Evolutionary conservation across 2,113 vertebrate genomes (phyloP).

Genomic region (Chitala chitala): DNA sequence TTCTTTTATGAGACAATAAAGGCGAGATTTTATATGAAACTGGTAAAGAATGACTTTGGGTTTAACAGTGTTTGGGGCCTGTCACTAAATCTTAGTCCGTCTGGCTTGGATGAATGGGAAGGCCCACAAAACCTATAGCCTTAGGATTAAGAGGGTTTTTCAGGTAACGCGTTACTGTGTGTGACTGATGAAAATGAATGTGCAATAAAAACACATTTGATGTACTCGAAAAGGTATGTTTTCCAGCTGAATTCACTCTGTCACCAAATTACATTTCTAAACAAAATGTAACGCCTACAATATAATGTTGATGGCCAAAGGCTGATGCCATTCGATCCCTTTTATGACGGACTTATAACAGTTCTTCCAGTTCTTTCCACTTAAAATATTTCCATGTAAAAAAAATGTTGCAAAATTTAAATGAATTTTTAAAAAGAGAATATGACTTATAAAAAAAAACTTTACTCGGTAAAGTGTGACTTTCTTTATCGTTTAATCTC

Average conservation of each 20-base stretch:
- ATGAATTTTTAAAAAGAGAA: not conserved
- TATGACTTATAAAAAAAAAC: too few relatives aligned
- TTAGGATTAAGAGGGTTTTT: conserved; percentile 48
- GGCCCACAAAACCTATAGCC: conserved; percentile 47
- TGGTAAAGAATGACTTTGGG: conserved; percentile 61
- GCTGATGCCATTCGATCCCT: not conserved
- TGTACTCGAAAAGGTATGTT: conserved; percentile 44
- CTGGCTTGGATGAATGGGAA: conserved; percentile 49
- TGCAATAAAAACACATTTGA: conserved; percentile 44
- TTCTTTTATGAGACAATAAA: conserved; percentile 69
- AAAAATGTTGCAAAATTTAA: not conserved
- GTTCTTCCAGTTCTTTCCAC: not conserved
- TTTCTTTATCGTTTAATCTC: not conserved
- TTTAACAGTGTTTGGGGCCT: conserved; percentile 62
- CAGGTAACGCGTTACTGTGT: conserved; percentile 23
- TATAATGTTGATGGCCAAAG: not conserved
- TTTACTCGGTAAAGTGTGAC: not conserved
- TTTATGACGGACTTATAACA: not conserved
- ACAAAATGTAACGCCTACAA: conserved; percentile 17
- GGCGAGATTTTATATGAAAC: conserved; percentile 61
- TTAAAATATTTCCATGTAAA: not conserved
- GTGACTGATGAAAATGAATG: conserved; percentile 33
- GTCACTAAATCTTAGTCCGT: conserved; percentile 63
- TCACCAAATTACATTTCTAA: conserved; percentile 25
- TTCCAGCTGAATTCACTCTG: conserved; percentile 18